Conservation (phyloP, 2,113 vertebrate species). For the Protobothrops flavoviridis region DNA sequence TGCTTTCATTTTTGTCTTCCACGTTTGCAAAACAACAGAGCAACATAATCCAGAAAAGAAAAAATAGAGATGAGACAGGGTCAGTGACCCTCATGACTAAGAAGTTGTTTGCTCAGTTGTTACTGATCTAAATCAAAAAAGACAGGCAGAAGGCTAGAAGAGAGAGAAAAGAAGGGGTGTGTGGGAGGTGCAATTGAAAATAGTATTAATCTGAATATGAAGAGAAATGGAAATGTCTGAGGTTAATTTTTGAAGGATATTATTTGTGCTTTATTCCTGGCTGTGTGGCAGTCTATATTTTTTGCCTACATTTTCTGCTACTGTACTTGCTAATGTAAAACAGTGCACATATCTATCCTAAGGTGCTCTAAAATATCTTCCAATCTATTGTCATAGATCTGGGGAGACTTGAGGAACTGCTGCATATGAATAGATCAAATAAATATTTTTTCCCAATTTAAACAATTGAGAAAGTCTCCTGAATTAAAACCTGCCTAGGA, state of each 20-base stretch:
- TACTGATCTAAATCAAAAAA: slow-evolving; percentile 23
- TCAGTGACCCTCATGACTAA: slow-evolving; percentile 1
- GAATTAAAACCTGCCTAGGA: background rate
- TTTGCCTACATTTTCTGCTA: background rate
- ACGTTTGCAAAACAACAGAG: slow-evolving; percentile 29
- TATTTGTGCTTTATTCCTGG: background rate
- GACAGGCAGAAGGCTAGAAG: slow-evolving; percentile 9
- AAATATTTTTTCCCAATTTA: background rate
- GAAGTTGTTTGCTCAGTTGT: slow-evolving; percentile 5
- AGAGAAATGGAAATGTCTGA: background rate
- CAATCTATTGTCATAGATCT: background rate
- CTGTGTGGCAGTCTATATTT: background rate
- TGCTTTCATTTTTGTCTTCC: background rate
- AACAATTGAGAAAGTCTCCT: background rate
- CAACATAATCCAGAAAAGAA: background rate
- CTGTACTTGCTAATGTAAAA: background rate
- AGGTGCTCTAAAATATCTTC: background rate
- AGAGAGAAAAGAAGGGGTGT: background rate
- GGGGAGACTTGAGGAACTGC: background rate
- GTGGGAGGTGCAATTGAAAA: background rate
- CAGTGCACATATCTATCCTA: background rate
- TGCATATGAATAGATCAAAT: background rate
- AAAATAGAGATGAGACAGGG: slow-evolving; percentile 9
- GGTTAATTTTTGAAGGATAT: background rate
- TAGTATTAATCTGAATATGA: background rate